Base-by-base conservation (phyloP, 1,140 invertebrate genomes). In the Lepidotrigona ventralis region DNA sequence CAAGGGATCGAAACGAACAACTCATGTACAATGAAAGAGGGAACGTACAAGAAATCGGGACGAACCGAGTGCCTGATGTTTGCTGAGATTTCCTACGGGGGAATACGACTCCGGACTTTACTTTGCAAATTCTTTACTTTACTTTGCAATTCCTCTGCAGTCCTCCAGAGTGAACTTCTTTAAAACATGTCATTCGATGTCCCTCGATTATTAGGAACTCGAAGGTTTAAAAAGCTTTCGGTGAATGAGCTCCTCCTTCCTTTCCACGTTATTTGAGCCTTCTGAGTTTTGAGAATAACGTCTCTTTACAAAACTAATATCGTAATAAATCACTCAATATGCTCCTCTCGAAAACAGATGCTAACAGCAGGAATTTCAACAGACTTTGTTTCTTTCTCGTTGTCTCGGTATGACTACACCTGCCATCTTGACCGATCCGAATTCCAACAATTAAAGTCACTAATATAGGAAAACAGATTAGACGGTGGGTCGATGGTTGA, bases 371-470 rank as follows among this genome's bases (percentile, higher is more conserved):
- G 8, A 33, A 54, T 46, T 23, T 68, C 58, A 46, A 73, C 19
- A 54, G 19, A 2, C 14, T 73, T 33, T 51, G 21, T 63, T 5
- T 2, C n/a, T 5, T 15, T 11, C 9, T 39, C 5, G 0, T 1
- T n/a, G n/a, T n/a, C n/a, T n/a, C n/a, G n/a, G n/a, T n/a, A n/a
- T n/a, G n/a, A n/a, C n/a, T 54, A 5, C 60, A 58, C 73, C 29
- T 73, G 74, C 26, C 14, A 72, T n/a, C 21, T 29, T 2, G 54
- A 11, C 5, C 11, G 3, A 11, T 26, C 19, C 12, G 66, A 85
- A 86, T 85, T 81, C 85, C 14, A 87, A 90, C 86, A 91, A 91
- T 89, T 87, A 87, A 91, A 90, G 90, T 91, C 88, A 90, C 60
- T 78, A 85, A 90, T 87, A 91, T 87, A 75, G 80, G 77, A 84